Evolutionary conservation across 1,140 invertebrate genomes (phyloP), one percentile per base, ranked within the genome.

Genomic region (Ceratosolen fusciceps): DNA sequence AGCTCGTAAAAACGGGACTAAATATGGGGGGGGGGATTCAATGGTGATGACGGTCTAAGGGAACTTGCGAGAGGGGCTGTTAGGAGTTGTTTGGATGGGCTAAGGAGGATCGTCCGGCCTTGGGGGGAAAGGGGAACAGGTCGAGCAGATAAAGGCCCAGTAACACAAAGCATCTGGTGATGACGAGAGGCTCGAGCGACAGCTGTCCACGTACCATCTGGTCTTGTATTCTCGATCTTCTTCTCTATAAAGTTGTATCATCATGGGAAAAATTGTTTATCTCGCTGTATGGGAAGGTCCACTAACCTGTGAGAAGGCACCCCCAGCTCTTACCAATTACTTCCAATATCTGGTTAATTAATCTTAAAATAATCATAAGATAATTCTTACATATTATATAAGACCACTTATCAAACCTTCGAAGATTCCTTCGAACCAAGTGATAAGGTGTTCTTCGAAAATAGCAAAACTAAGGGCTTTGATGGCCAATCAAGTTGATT

Each of bases 121-220:
- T 9, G 39, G 24, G n/a, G 26, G 24, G 1, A 12, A 39, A 39
- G 5, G 39, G 29, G 39, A 14, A 24, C 43, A 24, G 16, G 34
- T 43, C 10, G 52, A n/a, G 10, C 31, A 73, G 68, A 54, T 21
- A 54, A 24, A 29, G 34, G 31, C 52, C 71, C 24, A 21, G n/a
- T 24, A 39, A 56, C 56, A 74, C 72, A 60, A 60, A 73, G 34
- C 52, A 34, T 26, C n/a, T 72, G n/a, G 52, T 58, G 34, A n/a
- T n/a, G n/a, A 9, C 71, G 52, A 73, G 34, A 52, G 71, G 52
- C 31, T 52, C 52, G 71, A n/a, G 1, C 31, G 19, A 65, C 60
- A 65, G 60, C 60, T 65, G 60, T 65, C 31, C 60, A 8, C 37
- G 67, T 7, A 2, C 67, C 67, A 68, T 47, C 67, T 47, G 37